These are phyloP conservation scores for Symphodus melops DNA, from an alignment of 2,113 vertebrate genomes.

Conservation along the genomic window DNA sequence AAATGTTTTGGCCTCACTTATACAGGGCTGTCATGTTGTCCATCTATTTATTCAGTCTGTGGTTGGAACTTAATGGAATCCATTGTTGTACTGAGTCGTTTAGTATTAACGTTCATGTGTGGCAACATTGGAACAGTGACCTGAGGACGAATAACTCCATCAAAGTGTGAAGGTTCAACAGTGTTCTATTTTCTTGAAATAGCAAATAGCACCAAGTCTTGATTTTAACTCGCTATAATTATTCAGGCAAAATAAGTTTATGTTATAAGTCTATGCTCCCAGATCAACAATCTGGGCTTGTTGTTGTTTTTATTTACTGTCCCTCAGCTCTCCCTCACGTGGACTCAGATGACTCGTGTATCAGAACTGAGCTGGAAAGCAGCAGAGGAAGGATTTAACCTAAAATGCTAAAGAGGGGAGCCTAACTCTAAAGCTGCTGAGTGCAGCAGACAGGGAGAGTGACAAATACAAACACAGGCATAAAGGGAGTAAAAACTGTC, in stretches of 20 bases:
- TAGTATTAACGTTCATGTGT: no score
- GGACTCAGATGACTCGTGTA: conserved; percentile 2
- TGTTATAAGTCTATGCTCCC: not conserved
- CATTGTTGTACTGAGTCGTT: no score
- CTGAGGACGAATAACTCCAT: not conserved
- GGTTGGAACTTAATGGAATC: no score
- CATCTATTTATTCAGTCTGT: no score
- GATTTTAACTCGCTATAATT: not conserved
- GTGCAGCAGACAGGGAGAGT: conserved; percentile 13
- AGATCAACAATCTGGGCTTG: not conserved
- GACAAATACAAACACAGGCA: conserved; percentile 15
- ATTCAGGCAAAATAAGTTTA: not conserved
- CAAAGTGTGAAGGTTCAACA: not conserved
- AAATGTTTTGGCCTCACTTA: no score
- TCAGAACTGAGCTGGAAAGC: not conserved
- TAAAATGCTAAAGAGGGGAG: conserved; percentile 48
- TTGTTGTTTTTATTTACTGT: conserved; percentile 2
- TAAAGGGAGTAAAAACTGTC: conserved; percentile 3
- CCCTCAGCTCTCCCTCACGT: not conserved
- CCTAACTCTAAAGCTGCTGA: conserved; percentile 16
- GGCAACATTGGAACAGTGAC: not conserved
- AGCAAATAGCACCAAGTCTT: not conserved
- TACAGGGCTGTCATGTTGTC: no score
- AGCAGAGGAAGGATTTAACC: not conserved
- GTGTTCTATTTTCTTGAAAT: not conserved